These are phyloP conservation scores for Mactra quadrangularis DNA, from an alignment of 1,140 invertebrate genomes.

Conservation along the genomic window DNA sequence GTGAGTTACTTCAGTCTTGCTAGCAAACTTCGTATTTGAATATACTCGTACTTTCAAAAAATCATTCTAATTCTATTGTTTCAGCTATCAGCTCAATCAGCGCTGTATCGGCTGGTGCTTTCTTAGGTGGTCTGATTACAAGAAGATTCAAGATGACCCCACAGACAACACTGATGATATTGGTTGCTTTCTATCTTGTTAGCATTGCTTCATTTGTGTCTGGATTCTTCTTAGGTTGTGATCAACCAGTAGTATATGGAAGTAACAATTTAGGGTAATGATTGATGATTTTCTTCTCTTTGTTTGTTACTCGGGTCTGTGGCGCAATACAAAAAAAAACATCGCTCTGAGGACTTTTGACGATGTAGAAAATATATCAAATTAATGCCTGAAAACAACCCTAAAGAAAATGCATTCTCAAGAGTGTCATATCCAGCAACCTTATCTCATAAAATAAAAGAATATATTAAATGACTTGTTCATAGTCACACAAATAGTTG, in stretches of 20 bases:
- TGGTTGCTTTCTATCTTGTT: conserved; percentile 32
- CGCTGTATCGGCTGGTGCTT: conserved; percentile 61
- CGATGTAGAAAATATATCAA: neutral
- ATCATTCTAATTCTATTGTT: neutral
- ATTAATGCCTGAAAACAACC: too few relatives aligned
- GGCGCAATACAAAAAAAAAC: neutral
- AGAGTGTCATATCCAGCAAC: too few relatives aligned
- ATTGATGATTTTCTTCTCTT: too few relatives aligned
- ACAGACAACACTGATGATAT: conserved; percentile 54
- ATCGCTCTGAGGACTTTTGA: neutral
- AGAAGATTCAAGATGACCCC: conserved; percentile 69
- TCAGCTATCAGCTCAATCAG: conserved; percentile 41
- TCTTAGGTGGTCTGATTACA: conserved; percentile 70
- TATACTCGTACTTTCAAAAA: too few relatives aligned
- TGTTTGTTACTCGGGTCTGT: neutral
- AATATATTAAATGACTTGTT: too few relatives aligned
- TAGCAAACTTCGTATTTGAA: too few relatives aligned
- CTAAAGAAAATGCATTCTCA: too few relatives aligned
- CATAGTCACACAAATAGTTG: too few relatives aligned
- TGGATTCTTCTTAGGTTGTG: conserved; percentile 70
- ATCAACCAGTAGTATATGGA: conserved; percentile 70
- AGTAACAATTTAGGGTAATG: conserved; percentile 4
- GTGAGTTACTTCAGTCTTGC: too few relatives aligned
- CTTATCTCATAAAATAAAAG: too few relatives aligned
- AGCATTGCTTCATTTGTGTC: conserved; percentile 5